Conservation (phyloP, 2,797 vertebrate genomes). For the Eleutherodactylus coqui region DNA sequence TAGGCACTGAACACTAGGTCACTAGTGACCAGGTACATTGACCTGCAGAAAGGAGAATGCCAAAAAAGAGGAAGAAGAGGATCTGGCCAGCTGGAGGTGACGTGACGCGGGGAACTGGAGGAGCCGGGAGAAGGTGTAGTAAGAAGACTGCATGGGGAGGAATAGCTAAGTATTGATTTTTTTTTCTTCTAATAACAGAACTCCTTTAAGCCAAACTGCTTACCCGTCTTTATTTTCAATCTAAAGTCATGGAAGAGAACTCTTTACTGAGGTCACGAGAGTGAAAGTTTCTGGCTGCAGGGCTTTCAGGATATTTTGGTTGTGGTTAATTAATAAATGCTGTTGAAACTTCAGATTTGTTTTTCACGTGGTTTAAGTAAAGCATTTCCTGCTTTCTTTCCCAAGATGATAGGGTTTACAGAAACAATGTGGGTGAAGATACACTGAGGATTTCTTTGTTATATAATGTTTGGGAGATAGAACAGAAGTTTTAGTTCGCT, state of each 20-base stretch:
- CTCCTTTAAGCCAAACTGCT: background rate
- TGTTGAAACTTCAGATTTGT: constrained; percentile 31
- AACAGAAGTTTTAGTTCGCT: background rate
- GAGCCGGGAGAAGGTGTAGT: too few species aligned
- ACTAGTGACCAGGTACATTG: too few species aligned
- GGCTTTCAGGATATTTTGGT: constrained; percentile 36
- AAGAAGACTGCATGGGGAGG: too few species aligned
- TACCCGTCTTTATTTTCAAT: constrained; percentile 5
- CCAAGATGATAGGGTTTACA: constrained; percentile 60
- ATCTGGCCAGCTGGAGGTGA: too few species aligned
- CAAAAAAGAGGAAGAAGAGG: too few species aligned
- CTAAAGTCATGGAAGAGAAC: constrained; percentile 5
- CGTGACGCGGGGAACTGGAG: too few species aligned
- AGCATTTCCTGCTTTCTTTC: constrained; percentile 58
- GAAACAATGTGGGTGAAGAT: constrained; percentile 61
- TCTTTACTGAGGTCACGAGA: constrained; percentile 32
- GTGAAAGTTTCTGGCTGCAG: constrained; percentile 17
- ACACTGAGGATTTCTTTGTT: background rate
- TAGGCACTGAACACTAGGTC: too few species aligned
- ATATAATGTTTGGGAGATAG: background rate
- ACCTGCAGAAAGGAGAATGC: too few species aligned
- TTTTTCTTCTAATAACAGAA: too few species aligned
- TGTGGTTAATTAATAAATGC: constrained; percentile 34
- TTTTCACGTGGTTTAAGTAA: constrained; percentile 17
- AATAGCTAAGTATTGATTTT: too few species aligned